These are phyloP conservation scores for Mormyrus iriodes DNA, from an alignment of 2,113 vertebrate genomes.

Conservation along the genomic window DNA sequence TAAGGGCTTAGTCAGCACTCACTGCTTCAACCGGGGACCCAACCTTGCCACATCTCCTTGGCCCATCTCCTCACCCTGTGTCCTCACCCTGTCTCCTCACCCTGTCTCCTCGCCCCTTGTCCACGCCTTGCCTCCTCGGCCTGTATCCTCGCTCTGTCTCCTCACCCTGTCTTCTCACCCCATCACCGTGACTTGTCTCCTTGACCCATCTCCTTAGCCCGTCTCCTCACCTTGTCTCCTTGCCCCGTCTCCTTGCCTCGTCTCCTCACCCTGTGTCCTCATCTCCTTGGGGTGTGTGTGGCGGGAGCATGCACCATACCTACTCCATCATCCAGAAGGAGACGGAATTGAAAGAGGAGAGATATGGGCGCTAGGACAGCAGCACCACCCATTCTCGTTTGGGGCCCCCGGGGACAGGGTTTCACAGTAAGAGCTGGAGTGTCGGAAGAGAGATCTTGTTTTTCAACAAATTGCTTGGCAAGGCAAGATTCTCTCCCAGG, in stretches of 20 bases:
- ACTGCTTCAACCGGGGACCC: background rate
- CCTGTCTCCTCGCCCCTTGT: background rate
- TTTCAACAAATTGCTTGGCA: background rate
- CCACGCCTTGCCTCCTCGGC: too few relatives aligned
- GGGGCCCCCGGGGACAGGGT: background rate
- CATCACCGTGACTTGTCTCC: background rate
- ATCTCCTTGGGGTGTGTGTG: background rate
- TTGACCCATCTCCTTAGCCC: background rate
- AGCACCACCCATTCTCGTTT: background rate
- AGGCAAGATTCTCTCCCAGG: background rate
- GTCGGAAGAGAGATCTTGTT: background rate
- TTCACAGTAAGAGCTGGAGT: background rate
- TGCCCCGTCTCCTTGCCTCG: background rate
- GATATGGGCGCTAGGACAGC: slow-evolving; percentile 28
- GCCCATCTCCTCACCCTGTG: background rate
- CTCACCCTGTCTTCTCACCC: background rate
- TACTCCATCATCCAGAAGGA: background rate
- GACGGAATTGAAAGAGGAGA: slow-evolving; percentile 23
- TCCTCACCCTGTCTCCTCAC: too few relatives aligned
- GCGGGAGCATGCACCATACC: background rate
- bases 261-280: too few relatives aligned
- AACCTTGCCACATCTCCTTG: background rate
- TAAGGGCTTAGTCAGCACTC: background rate
- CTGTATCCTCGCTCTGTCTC: background rate
- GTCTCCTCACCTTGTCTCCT: background rate